Base-by-base conservation (phyloP, 2,888 invertebrate genomes). In the Rugalucina vietnamica region DNA sequence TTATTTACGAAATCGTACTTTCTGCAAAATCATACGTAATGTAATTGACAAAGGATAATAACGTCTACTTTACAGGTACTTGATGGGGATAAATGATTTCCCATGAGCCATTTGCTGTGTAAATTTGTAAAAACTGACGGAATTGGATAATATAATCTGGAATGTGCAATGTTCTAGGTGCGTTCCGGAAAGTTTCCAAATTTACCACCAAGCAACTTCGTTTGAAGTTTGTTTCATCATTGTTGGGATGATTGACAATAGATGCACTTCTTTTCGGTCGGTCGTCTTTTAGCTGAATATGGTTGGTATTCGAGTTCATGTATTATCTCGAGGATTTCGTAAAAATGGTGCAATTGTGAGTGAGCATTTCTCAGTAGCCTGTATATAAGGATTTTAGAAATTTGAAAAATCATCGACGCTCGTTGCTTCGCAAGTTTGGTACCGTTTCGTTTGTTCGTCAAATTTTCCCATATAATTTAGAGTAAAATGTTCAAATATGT, bases 81-180 rank as follows among this genome's bases (percentile, higher is more conserved):
- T 34, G 65, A 65, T 65, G 32, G 65, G 8, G 65, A 65, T 65
- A 65, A 65, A 65, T 65, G 65, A 34, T 65, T 65, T 65, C 12
- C 65, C 65, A 65, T 5, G 18, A 65, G 65, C 24, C 65, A 65
- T 65, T 65, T 3, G 10, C 10, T 65, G 65, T 34, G 34, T 65
- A 65, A 29, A 65, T 65, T 65, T 65, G 29, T 34, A 65, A 65
- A 65, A 65, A 65, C 65, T 34, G 1, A 34, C 65, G 21, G 32
- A 34, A 4, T 34, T 65, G 32, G 65, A 34, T 34, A 65, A 34
- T 65, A 21, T 32, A 34, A 65, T 65, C 65, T n/a, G 65, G 34
- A 65, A 65, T 65, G 65, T 34, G 34, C 32, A 65, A 34, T 65
- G 65, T 65, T 34, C 65, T 65, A 65, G 65, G 43, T 34, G 65